phyloP scores from a whole-genome alignment of 2,113 vertebrate species.

The Indicator indicator region DNA sequence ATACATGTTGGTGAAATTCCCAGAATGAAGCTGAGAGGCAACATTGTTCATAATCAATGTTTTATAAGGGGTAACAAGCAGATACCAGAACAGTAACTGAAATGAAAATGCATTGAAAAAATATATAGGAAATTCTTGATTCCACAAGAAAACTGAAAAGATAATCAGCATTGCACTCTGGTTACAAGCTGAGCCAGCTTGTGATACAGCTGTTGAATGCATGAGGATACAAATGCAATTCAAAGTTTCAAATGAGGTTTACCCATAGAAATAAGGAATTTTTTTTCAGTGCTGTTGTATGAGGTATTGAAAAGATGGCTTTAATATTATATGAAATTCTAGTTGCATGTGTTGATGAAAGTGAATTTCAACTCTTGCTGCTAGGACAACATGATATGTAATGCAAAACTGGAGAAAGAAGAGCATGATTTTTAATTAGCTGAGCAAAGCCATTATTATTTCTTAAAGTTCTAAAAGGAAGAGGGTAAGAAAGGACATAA shows the following conservation, averaged over 20 bases:
- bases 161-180: background rate
- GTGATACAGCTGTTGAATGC: slow-evolving; percentile 7
- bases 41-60: background rate
- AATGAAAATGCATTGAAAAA: background rate
- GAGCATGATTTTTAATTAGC: background rate
- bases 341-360: background rate
- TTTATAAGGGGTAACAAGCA: background rate
- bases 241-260: background rate
- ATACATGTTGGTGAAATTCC: background rate
- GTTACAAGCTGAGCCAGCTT: background rate
- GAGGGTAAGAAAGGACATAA: background rate
- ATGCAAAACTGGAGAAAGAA: background rate
- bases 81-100: background rate
- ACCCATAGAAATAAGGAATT: background rate
- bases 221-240: background rate
- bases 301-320: background rate
- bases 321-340: background rate
- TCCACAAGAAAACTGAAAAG: background rate
- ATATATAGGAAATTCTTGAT: background rate
- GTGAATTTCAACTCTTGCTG: background rate
- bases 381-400: background rate
- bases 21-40: background rate
- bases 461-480: background rate
- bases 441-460: background rate
- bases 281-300: background rate